These are phyloP conservation scores for Aphaenogaster rudis DNA, from an alignment of 1,140 invertebrate genomes.

Conservation along the genomic window DNA sequence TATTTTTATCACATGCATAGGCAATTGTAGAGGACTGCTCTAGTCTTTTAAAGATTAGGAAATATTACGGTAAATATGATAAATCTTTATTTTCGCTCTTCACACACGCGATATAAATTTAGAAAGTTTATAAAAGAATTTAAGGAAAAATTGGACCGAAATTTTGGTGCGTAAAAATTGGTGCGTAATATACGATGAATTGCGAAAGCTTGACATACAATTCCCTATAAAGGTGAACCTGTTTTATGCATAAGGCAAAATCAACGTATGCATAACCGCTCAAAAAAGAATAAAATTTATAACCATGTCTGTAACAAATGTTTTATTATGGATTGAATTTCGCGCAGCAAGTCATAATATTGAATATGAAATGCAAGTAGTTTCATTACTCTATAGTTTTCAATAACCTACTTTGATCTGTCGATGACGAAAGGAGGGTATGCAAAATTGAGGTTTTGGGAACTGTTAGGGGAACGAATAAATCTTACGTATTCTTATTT, in stretches of 20 bases:
- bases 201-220: background rate
- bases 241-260: background rate
- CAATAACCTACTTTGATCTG: background rate
- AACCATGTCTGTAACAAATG: background rate
- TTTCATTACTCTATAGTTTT: background rate
- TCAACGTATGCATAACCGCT: background rate
- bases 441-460: no score
- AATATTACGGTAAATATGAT: background rate
- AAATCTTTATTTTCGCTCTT: background rate
- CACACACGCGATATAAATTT: background rate
- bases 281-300: constrained; percentile 22
- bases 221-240: background rate
- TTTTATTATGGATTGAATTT: background rate
- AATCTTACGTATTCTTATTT: no score
- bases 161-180: background rate
- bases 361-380: constrained; percentile 4
- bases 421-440: no score
- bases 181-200: background rate
- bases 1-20: background rate
- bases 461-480: no score
- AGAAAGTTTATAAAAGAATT: background rate
- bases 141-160: background rate
- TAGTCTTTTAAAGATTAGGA: background rate
- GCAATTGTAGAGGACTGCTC: background rate
- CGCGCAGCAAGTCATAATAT: background rate